A percentile compares a stretch with the other conserved stretches of the same genome.
Conservation (phyloP, 1,140 invertebrate species). For the Papilio xuthus region DNA sequence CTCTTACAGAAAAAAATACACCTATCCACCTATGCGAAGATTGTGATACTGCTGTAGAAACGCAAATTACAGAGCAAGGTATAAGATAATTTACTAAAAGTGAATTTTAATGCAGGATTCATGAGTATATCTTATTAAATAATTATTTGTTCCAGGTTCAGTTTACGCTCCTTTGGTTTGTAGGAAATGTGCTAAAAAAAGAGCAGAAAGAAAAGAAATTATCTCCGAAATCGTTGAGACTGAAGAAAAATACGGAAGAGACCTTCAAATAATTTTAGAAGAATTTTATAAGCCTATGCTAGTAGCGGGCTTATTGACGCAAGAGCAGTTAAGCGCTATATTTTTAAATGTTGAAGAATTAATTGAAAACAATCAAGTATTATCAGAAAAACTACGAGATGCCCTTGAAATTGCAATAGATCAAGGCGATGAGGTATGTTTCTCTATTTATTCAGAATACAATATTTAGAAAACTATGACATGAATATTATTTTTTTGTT, state of each 20-base stretch:
- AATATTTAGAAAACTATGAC: too few species aligned
- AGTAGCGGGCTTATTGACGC: constrained; percentile 91
- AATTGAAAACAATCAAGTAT: constrained; percentile 92
- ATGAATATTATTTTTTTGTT: not conserved
- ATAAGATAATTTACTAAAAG: constrained; percentile 41
- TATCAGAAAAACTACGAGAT: constrained; percentile 93
- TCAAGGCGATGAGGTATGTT: constrained; percentile 84
- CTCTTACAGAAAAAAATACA: constrained; percentile 71
- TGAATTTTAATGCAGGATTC: constrained; percentile 36
- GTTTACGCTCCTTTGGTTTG: constrained; percentile 91
- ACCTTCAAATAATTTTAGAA: constrained; percentile 94
- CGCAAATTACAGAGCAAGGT: constrained; percentile 85
- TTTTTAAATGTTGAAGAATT: constrained; percentile 97
- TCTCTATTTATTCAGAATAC: not conserved
- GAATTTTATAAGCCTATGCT: constrained; percentile 97
- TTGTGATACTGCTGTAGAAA: constrained; percentile 88
- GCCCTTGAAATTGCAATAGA: constrained; percentile 93
- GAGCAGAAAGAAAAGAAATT: constrained; percentile 95
- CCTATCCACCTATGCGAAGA: constrained; percentile 88
- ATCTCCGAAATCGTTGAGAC: constrained; percentile 98
- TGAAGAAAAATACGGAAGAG: constrained; percentile 96
- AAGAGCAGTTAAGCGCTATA: constrained; percentile 92
- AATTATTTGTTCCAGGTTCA: constrained; percentile 79
- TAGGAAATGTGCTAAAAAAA: constrained; percentile 92
- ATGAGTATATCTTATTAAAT: constrained; percentile 24